These are phyloP conservation scores for Leucozona laternaria DNA, from an alignment of 2,888 invertebrate species.

Conservation along the genomic window DNA sequence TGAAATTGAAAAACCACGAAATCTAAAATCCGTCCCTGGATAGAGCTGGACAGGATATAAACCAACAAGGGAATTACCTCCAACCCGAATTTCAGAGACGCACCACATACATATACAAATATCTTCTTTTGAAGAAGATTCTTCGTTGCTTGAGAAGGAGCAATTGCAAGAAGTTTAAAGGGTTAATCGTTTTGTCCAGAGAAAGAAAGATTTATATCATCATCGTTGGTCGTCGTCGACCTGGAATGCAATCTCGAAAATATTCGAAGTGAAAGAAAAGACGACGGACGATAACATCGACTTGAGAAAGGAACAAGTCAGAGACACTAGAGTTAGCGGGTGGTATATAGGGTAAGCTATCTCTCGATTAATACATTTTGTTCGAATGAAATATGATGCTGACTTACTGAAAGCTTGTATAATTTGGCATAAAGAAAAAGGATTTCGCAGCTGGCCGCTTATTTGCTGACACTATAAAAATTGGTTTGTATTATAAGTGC, in stretches of 20 bases:
- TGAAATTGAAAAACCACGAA: too few relatives aligned
- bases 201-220: slow-evolving; percentile 1
- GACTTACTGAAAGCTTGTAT: not conserved
- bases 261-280: slow-evolving; percentile 44
- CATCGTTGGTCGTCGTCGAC: not conserved
- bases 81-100: slow-evolving; percentile 41
- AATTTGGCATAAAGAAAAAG: slow-evolving; percentile 4
- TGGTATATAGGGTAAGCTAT: slow-evolving; percentile 35
- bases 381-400: slow-evolving; percentile 64
- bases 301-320: slow-evolving; percentile 32
- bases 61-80: slow-evolving; percentile 44
- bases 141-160: not conserved
- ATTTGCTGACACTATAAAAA: slow-evolving; percentile 23
- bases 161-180: slow-evolving; percentile 43
- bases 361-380: slow-evolving; percentile 39
- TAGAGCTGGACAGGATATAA: not conserved
- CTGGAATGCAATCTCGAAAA: slow-evolving; percentile 32
- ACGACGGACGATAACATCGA: not conserved
- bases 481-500: slow-evolving; percentile 17
- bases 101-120: slow-evolving; percentile 17
- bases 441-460: slow-evolving; percentile 3
- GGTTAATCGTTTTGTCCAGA: slow-evolving; percentile 54
- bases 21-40: slow-evolving; percentile 9
- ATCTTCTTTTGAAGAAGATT: slow-evolving; percentile 7
- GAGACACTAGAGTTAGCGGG: slow-evolving; percentile 57